Evolutionary conservation across 1,140 invertebrate genomes (phyloP).

Genomic region (Ooceraea biroi): DNA sequence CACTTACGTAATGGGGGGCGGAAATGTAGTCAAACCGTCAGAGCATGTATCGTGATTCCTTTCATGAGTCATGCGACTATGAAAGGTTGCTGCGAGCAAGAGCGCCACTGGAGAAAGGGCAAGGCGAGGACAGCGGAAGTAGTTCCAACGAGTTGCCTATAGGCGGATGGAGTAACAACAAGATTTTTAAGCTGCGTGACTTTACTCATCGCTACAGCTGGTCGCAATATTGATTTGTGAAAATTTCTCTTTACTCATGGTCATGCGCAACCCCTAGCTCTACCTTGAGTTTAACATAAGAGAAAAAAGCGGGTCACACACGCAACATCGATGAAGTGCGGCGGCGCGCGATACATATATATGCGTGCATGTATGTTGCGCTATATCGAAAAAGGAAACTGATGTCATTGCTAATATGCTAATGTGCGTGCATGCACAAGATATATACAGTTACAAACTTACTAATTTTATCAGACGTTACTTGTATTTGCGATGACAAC

Average conservation of each 20-base stretch:
- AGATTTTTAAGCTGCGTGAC: constrained; percentile 78
- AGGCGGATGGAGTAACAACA: constrained; percentile 66
- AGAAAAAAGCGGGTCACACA: constrained; percentile 55
- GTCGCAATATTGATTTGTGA: constrained; percentile 82
- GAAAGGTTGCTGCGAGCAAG: too few species aligned
- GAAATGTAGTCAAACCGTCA: not conserved
- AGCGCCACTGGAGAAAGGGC: not conserved
- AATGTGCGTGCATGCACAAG: constrained; percentile 22
- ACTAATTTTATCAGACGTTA: not conserved
- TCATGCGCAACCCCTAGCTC: constrained; percentile 78
- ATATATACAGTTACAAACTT: not conserved
- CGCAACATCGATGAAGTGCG: constrained; percentile 57
- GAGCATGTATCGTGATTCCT: not conserved
- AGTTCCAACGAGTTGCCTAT: constrained; percentile 29
- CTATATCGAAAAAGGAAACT: constrained; percentile 39
- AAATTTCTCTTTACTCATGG: constrained; percentile 78
- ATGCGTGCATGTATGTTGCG: constrained; percentile 36
- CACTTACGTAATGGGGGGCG: not conserved
- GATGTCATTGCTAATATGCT: not conserved
- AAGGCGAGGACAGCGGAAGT: not conserved
- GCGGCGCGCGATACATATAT: too few species aligned
- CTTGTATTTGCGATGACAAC: not conserved
- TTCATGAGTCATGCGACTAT: not conserved
- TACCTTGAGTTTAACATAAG: constrained; percentile 42
- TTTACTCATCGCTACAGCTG: constrained; percentile 76